Evolutionary conservation across 1,140 invertebrate genomes (phyloP).

Genomic region (Solen grandis): DNA sequence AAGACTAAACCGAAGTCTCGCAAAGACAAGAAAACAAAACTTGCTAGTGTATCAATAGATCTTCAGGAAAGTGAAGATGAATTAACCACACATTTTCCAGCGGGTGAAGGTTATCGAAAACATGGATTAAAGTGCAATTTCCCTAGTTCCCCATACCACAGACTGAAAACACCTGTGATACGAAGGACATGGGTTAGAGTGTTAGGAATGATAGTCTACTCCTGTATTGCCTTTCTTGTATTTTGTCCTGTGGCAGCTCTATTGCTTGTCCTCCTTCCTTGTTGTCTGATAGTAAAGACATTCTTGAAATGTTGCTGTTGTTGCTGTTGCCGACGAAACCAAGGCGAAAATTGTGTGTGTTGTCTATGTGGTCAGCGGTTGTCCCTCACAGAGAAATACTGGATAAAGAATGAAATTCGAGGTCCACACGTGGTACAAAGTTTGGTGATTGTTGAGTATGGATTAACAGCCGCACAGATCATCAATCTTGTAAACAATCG

Average conservation of each 20-base stretch:
- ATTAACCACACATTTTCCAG: constrained; percentile 24
- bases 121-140: constrained; percentile 48
- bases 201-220: constrained; percentile 17
- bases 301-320: constrained; percentile 41
- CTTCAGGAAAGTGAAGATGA: constrained; percentile 42
- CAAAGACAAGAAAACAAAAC: background rate
- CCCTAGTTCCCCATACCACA: constrained; percentile 31
- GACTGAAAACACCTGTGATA: constrained; percentile 38
- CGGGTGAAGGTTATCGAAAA: constrained; percentile 44
- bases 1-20: constrained; percentile 21
- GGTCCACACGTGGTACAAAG: constrained; percentile 43
- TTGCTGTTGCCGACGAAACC: constrained; percentile 36
- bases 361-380: constrained; percentile 41
- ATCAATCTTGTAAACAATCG: constrained; percentile 45
- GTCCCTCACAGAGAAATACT: constrained; percentile 41
- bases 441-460: constrained; percentile 46
- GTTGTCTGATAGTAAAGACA: constrained; percentile 40
- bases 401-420: constrained; percentile 34
- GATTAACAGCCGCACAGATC: constrained; percentile 30
- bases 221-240: constrained; percentile 32
- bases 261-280: constrained; percentile 38
- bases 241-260: constrained; percentile 39
- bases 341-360: constrained; percentile 5
- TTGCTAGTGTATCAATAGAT: constrained; percentile 30
- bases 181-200: constrained; percentile 20